Base-by-base conservation (phyloP, 2,888 invertebrate species). In the Agrotis clavis region DNA sequence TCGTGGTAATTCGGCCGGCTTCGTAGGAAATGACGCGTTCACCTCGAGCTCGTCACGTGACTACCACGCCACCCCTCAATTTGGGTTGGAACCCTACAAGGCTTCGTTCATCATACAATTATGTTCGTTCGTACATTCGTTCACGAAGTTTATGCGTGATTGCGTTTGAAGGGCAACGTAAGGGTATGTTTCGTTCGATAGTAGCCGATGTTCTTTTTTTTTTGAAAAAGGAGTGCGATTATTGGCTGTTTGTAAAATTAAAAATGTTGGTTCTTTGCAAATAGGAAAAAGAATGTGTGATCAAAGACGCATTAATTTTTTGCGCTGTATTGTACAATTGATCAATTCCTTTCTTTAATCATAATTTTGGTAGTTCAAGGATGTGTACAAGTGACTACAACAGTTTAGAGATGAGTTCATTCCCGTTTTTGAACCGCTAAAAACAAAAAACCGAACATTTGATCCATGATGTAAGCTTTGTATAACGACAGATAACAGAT, bases 1-100 rank as follows among this genome's bases (percentile, higher is more conserved):
- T 50, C 41, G 16, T 41, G 62, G 57, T 60, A 19, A 57, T 14
- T 56, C 50, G n/a, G 60, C 41, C 74, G 73, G 73, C 69, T 61
- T 56, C 21, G 53, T 72, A 73, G 79, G 82, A 75, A 82, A 77
- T 78, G 64, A 85, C 84, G 83, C 48, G 74, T 48, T n/a, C 3
- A 50, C 50, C 71, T n/a, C 71, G 81, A 71, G 85, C 69, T 51
- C 84, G 79, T 78, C 69, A 68, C 78, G 82, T 74, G 87, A 79
- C 57, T 56, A 67, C 64, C 88, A 88, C 86, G 86, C 79, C 62
- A 70, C 78, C 81, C 83, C 74, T 66, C 77, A 83, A 83, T 87
- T 88, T 85, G 82, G 85, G 86, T 86, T 81, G 84, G 74, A 80
- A 53, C 85, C 80, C 83, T 86, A 83, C 74, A 86, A 65, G 90